Percentiles rank a stretch among this genome's conserved stretches.
These are phyloP conservation scores for Lepidothrix coronata DNA, from an alignment of 2,113 vertebrate species.

Conservation along the genomic window DNA sequence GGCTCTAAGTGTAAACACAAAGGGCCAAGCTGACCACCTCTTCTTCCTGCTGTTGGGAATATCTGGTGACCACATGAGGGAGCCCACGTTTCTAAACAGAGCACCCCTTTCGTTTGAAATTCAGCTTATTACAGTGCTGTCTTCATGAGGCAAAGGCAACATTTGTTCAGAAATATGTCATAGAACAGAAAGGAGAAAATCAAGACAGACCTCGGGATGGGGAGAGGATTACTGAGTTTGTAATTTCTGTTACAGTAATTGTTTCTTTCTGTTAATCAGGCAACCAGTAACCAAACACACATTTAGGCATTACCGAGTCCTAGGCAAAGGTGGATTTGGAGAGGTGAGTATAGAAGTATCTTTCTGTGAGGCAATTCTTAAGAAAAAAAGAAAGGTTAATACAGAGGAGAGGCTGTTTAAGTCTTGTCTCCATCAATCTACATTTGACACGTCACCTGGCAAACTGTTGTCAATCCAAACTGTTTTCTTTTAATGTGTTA, in stretches of 20 bases:
- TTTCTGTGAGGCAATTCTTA: not conserved
- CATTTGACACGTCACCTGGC: not conserved
- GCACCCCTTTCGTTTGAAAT: not conserved
- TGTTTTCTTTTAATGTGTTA: not conserved
- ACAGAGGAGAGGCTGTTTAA: not conserved
- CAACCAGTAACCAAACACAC: conserved; percentile 93
- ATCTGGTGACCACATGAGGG: not conserved
- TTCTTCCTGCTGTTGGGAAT: not conserved
- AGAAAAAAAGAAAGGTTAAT: not conserved
- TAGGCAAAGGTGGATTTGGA: conserved; percentile 95
- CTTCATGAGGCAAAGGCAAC: not conserved
- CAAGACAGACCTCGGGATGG: not conserved
- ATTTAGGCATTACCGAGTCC: conserved; percentile 91
- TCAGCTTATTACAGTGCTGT: not conserved
- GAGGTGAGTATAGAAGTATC: conserved; percentile 80
- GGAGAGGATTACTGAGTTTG: not conserved
- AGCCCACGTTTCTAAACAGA: not conserved
- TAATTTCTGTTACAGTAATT: not conserved
- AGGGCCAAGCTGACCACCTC: not conserved
- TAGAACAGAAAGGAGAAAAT: not conserved
- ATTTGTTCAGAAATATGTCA: not conserved
- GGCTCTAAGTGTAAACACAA: not conserved
- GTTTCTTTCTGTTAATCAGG: conserved; percentile 72
- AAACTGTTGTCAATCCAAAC: not conserved
- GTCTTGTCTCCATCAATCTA: not conserved